Conservation (phyloP, 1,140 invertebrate genomes). For the Akabosia matsudoensis region DNA sequence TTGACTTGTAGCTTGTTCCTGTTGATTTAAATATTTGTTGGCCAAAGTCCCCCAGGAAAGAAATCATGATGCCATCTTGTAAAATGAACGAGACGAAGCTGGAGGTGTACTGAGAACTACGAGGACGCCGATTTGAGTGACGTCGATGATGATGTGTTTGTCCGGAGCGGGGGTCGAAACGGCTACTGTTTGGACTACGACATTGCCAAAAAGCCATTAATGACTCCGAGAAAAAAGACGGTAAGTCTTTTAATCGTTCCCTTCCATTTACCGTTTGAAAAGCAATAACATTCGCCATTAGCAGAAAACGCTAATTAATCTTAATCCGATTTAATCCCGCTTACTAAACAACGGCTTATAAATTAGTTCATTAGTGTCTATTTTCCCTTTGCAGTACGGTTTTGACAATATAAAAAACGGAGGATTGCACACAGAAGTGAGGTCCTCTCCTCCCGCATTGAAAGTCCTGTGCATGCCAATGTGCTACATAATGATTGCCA, state of each 20-base stretch:
- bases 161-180: constrained; percentile 63
- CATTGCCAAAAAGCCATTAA: constrained; percentile 68
- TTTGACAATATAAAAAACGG: constrained; percentile 43
- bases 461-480: constrained; percentile 47
- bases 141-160: constrained; percentile 73
- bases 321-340: too few species aligned
- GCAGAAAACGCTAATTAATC: too few species aligned
- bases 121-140: constrained; percentile 52
- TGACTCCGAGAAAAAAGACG: constrained; percentile 64
- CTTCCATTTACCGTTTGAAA: too few species aligned
- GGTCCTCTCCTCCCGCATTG: constrained; percentile 38
- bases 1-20: too few species aligned
- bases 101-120: constrained; percentile 46
- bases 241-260: too few species aligned
- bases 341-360: not conserved
- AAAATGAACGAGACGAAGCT: constrained; percentile 47
- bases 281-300: too few species aligned
- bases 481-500: constrained; percentile 47
- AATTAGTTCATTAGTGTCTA: not conserved
- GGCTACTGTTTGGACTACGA: constrained; percentile 61
- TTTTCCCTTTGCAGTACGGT: constrained; percentile 24
- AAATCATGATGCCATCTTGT: constrained; percentile 38
- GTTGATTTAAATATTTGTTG: too few species aligned
- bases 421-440: constrained; percentile 45
- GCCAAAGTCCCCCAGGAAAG: too few species aligned